Evolutionary conservation across 2,797 vertebrate genomes (phyloP).

Genomic region (Crenuchus spilurus): DNA sequence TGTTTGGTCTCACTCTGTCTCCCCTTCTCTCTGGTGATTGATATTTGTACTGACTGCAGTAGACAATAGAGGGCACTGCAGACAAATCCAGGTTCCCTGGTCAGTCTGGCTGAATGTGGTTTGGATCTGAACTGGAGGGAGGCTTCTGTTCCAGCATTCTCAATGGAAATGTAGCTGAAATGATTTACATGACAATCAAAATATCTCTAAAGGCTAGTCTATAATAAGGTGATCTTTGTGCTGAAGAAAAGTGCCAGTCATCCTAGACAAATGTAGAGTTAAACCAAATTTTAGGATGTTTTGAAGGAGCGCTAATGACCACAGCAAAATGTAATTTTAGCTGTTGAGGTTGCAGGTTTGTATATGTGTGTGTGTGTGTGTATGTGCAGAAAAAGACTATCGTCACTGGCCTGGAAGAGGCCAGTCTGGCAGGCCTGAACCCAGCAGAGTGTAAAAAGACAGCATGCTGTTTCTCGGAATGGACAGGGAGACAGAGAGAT

Average conservation of each 20-base stretch:
- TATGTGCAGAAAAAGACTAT: constrained; percentile 27
- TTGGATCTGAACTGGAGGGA: constrained; percentile 5
- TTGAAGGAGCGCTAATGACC: neutral
- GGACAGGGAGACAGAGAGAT: constrained; percentile 24
- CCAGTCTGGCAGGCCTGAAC: constrained; percentile 50
- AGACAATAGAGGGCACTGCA: constrained; percentile 54
- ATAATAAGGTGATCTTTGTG: neutral
- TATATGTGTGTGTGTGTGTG: constrained; percentile 15
- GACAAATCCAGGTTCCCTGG: constrained; percentile 36
- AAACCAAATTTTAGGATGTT: neutral
- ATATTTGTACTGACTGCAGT: constrained; percentile 33
- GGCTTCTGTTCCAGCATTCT: constrained; percentile 14
- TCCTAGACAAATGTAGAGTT: neutral
- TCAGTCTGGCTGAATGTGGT: neutral
- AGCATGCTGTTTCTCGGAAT: constrained; percentile 67
- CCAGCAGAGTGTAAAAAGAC: constrained; percentile 74
- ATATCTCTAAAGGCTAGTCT: constrained; percentile 3
- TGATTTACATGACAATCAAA: constrained; percentile 2
- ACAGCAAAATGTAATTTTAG: neutral
- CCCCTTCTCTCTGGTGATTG: neutral
- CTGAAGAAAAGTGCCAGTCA: constrained; percentile 4
- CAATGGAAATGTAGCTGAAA: neutral
- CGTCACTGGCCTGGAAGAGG: constrained; percentile 68
- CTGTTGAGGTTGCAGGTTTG: constrained; percentile 1
- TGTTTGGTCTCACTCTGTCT: neutral